These are phyloP conservation scores for Colletes latitarsis DNA, from an alignment of 1,140 invertebrate genomes.

Conservation along the genomic window DNA sequence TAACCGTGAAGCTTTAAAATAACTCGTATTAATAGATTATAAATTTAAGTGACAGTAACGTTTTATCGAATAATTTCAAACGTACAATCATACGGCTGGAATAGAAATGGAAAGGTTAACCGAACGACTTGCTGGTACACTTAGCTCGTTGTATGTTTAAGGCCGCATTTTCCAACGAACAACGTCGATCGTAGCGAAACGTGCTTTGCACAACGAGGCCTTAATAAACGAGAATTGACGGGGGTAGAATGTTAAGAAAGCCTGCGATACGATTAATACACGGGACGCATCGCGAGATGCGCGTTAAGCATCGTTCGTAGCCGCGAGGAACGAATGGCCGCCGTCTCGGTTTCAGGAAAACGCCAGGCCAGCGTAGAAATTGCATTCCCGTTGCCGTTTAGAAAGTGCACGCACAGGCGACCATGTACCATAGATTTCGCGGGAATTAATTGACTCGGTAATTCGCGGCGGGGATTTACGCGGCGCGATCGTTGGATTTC, in stretches of 20 bases:
- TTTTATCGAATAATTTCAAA: too few species aligned
- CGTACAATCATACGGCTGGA: too few species aligned
- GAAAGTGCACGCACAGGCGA: conserved; percentile 48
- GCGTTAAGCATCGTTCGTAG: not conserved
- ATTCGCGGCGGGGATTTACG: conserved; percentile 2
- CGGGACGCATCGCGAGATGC: not conserved
- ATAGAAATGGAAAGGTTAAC: too few species aligned
- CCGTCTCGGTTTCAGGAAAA: conserved; percentile 47
- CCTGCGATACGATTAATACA: conserved; percentile 25
- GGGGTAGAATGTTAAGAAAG: conserved; percentile 22
- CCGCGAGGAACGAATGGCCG: not conserved
- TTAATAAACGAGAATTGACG: conserved; percentile 21
- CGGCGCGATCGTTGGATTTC: conserved; percentile 9
- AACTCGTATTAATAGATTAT: too few species aligned
- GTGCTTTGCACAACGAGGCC: not conserved
- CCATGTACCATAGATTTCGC: conserved; percentile 40
- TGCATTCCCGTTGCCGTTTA: conserved; percentile 57
- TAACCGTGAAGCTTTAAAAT: too few species aligned
- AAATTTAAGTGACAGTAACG: too few species aligned
- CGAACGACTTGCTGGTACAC: too few species aligned
- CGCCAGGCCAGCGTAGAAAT: conserved; percentile 44
- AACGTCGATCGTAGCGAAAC: not conserved
- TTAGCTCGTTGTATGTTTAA: not conserved
- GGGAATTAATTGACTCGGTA: conserved; percentile 54
- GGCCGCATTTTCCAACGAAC: not conserved